phyloP scores from a whole-genome alignment of 1,140 invertebrate genomes.

The Aphaenogaster rudis region DNA sequence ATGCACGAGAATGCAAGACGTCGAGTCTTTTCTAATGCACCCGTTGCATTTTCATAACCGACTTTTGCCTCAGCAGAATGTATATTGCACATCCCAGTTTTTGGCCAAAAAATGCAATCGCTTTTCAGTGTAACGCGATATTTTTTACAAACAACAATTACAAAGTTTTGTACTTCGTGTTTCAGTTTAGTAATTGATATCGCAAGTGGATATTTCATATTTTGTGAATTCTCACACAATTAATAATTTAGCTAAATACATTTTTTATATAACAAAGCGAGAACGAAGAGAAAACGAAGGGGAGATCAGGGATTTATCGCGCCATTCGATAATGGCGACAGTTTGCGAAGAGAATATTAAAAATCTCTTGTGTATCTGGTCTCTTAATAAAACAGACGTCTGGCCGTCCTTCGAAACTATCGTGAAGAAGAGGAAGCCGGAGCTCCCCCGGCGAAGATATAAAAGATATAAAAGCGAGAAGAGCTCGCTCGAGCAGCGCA shows the following conservation, averaged over 20 bases:
- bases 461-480: slow-evolving; percentile 38
- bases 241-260: slow-evolving; percentile 10
- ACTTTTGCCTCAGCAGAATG: neutral
- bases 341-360: slow-evolving; percentile 38
- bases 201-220: neutral
- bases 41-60: slow-evolving; percentile 37
- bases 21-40: slow-evolving; percentile 12
- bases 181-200: neutral
- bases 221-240: neutral
- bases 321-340: neutral
- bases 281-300: neutral
- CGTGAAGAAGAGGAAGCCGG: slow-evolving; percentile 40
- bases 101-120: neutral
- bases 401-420: slow-evolving; percentile 55
- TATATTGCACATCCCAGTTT: neutral
- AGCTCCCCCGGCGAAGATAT: slow-evolving; percentile 17
- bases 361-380: slow-evolving; percentile 19
- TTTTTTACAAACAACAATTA: neutral
- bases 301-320: neutral
- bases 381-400: slow-evolving; percentile 52
- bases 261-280: neutral
- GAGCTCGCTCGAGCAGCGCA: slow-evolving; percentile 26
- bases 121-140: neutral
- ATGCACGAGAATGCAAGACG: neutral
- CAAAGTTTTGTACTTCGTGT: neutral